phyloP scores from a whole-genome alignment of 2,113 vertebrate species.

The Oryzias melastigma region DNA sequence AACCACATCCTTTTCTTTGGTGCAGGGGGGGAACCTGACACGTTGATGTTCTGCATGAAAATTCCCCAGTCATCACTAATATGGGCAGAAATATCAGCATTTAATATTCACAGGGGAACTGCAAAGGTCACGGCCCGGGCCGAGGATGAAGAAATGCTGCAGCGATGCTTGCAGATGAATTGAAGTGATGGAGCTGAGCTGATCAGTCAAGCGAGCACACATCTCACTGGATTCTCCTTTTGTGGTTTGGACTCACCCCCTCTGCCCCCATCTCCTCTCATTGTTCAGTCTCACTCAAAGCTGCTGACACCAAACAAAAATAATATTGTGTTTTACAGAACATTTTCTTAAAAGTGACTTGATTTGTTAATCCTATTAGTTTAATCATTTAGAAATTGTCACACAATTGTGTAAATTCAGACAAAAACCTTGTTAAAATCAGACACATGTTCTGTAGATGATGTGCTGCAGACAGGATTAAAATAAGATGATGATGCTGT shows the following conservation, averaged over 20 bases:
- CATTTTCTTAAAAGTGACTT: no score
- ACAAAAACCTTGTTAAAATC: no score
- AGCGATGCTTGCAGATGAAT: slow-evolving; percentile 9
- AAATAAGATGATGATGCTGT: no score
- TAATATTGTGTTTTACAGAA: background rate
- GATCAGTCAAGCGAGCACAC: background rate
- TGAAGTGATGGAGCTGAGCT: background rate
- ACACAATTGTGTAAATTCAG: no score
- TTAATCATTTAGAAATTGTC: no score
- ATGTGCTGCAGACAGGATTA: no score
- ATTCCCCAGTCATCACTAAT: slow-evolving; percentile 63
- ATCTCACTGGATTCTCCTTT: background rate
- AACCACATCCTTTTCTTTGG: slow-evolving; percentile 63
- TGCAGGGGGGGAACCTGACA: slow-evolving; percentile 49
- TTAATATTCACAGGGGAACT: slow-evolving; percentile 63
- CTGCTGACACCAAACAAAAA: background rate
- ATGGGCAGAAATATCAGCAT: slow-evolving; percentile 61
- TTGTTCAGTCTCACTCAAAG: background rate
- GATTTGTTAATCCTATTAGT: no score
- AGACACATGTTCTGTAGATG: no score
- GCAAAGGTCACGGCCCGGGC: slow-evolving; percentile 49
- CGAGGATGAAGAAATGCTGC: slow-evolving; percentile 11
- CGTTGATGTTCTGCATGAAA: slow-evolving; percentile 43
- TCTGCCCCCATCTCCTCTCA: background rate
- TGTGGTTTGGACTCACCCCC: background rate